phyloP scores from a whole-genome alignment of 2,113 vertebrate genomes.

The Macquaria australasica region DNA sequence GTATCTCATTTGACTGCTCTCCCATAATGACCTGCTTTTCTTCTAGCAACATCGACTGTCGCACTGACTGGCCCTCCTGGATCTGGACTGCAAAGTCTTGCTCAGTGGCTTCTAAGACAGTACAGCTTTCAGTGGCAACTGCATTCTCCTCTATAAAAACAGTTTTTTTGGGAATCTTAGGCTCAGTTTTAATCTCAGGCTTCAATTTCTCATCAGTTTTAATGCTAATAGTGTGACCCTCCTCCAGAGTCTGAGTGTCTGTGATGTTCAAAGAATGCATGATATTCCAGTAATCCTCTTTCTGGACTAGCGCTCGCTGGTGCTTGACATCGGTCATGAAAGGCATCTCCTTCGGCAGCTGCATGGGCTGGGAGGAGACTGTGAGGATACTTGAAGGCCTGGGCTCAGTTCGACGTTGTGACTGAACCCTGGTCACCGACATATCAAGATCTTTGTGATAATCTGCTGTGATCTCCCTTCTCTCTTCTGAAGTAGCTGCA shows the following conservation, averaged over 20 bases:
- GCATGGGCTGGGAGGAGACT: conserved; percentile 72
- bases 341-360: conserved; percentile 83
- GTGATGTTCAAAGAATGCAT: conserved; percentile 77
- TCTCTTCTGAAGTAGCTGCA: conserved; percentile 78
- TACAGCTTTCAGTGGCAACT: conserved; percentile 80
- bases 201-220: conserved; percentile 63
- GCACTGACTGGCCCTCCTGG: conserved; percentile 86
- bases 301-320: conserved; percentile 81
- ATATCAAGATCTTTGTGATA: conserved; percentile 70
- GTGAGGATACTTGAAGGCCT: conserved; percentile 64
- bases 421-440: conserved; percentile 53
- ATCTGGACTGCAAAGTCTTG: conserved; percentile 86
- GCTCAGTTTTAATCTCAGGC: conserved; percentile 79
- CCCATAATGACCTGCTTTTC: conserved; percentile 85
- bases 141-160: conserved; percentile 77
- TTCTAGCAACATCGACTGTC: conserved; percentile 84
- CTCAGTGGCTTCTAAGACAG: conserved; percentile 80
- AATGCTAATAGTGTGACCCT: conserved; percentile 75
- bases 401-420: conserved; percentile 70
- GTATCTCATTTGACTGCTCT: conserved; percentile 71
- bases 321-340: conserved; percentile 59
- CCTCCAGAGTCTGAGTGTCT: conserved; percentile 77
- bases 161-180: conserved; percentile 75
- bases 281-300: conserved; percentile 82
- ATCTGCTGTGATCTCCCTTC: conserved; percentile 72